These are phyloP conservation scores for Bradypodion ventrale DNA, from an alignment of 2,797 vertebrate species.

Conservation along the genomic window DNA sequence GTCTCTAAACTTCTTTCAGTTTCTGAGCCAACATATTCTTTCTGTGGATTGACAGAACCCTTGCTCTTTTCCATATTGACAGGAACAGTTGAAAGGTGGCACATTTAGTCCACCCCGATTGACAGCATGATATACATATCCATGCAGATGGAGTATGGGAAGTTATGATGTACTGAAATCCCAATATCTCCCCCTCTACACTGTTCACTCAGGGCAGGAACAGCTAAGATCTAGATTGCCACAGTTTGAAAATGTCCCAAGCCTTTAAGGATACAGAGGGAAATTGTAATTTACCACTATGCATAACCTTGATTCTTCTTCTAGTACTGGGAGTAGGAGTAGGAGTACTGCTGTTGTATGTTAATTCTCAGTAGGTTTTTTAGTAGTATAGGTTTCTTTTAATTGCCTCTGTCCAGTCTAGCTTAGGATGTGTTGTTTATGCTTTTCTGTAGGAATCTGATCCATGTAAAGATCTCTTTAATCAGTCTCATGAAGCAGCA, in stretches of 20 bases:
- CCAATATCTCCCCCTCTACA: not conserved
- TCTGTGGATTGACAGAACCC: not conserved
- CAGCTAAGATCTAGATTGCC: not conserved
- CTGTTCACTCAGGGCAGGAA: not conserved
- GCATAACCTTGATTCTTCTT: no score
- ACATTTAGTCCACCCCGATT: not conserved
- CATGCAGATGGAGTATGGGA: not conserved
- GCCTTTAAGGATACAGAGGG: no score
- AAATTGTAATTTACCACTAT: not conserved
- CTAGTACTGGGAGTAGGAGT: no score
- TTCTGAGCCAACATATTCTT: not conserved
- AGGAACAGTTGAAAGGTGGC: not conserved
- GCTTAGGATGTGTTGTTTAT: no score
- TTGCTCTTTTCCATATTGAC: not conserved
- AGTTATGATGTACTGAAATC: not conserved
- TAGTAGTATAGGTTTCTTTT: no score
- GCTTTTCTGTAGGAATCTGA: no score
- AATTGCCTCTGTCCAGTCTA: no score
- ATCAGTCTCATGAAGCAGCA: no score
- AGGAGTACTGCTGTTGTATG: no score
- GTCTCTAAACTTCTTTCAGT: constrained; percentile 1
- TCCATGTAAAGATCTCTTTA: no score
- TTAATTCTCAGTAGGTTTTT: no score
- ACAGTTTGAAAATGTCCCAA: not conserved
- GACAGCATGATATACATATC: not conserved